Evolutionary conservation across 1,140 invertebrate species (phyloP).

Genomic region (Sarcophaga bullata): DNA sequence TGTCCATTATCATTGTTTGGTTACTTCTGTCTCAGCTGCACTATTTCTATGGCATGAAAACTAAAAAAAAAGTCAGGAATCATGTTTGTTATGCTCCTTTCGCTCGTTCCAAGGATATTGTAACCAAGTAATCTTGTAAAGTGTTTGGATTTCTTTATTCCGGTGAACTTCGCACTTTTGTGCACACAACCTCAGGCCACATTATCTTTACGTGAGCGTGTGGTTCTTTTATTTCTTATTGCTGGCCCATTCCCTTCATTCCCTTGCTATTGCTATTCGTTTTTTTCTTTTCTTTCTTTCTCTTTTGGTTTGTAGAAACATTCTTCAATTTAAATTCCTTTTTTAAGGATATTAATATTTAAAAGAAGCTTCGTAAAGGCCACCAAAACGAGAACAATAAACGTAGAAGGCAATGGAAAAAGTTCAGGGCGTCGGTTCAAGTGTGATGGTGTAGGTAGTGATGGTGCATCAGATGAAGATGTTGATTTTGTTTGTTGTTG

Average conservation of each 20-base stretch:
- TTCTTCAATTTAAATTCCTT: conserved; percentile 27
- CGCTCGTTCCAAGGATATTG: not conserved
- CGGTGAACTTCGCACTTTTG: conserved; percentile 39
- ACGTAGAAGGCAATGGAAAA: not conserved
- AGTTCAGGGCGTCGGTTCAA: not conserved
- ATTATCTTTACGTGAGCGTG: conserved; percentile 36
- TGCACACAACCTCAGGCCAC: conserved; percentile 37
- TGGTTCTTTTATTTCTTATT: conserved; percentile 4
- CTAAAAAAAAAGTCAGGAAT: conserved; percentile 6
- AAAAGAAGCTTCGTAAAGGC: not conserved
- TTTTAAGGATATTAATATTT: conserved; percentile 24
- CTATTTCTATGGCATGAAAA: conserved; percentile 17
- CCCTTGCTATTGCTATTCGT: not conserved
- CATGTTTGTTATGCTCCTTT: not conserved
- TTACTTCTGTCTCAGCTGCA: conserved; percentile 12
- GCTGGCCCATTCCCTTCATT: not conserved
- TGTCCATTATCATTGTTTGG: not conserved
- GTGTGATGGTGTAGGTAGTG: not conserved
- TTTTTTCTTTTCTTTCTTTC: not conserved
- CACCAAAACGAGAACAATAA: not conserved
- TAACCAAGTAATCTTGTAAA: conserved; percentile 31
- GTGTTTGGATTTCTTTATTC: conserved; percentile 39
- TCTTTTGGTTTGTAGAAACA: not conserved
- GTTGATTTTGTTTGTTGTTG: not conserved
- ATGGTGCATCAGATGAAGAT: not conserved